Evolutionary conservation across 2,888 invertebrate genomes (phyloP), one percentile per base, ranked within the genome.

Genomic region (Clivina fossor): DNA sequence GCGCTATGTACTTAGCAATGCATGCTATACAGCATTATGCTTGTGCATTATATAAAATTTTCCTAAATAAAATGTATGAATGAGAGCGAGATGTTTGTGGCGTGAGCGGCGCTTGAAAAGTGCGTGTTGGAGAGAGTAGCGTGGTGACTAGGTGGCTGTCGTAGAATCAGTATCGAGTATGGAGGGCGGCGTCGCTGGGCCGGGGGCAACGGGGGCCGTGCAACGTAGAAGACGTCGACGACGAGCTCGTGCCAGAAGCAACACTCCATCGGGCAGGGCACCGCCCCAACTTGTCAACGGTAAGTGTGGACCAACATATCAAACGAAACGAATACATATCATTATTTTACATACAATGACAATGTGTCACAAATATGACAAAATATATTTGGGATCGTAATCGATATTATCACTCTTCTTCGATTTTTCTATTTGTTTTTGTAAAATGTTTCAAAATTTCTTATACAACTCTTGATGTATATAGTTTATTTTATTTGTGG

Each of bases 141-240:
- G 35, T 56, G 59, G 61, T 62, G 57, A 60, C 57, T 56, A 48
- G n/a, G 61, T 51, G 65, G 65, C 64, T 68, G 64, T 70, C 69
- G 70, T 77, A 80, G 80, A 80, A 61, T 80, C 80, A 64, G 76
- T 80, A 67, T 80, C 80, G 69, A 80, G 83, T 69, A 77, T 80
- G 74, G 82, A 80, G 74, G 76, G 73, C 73, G 79, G 76, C 70
- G n/a, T n/a, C n/a, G 75, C 78, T 60, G 73, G 70, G 63, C 74
- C 77, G 74, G 80, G 75, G 78, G 77, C 75, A 74, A 76, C 74
- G 72, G 77, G 69, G 68, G 70, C 68, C 65, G 69, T 58, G 35
- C 68, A 67, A 57, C 68, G 73, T 54, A 68, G 78, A 63, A 70
- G 76, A 61, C 70, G 71, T 63, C 71, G 71, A 60, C 65, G 67